Evolutionary conservation across 2,113 vertebrate genomes (phyloP).

Genomic region (Stercorarius parasiticus): DNA sequence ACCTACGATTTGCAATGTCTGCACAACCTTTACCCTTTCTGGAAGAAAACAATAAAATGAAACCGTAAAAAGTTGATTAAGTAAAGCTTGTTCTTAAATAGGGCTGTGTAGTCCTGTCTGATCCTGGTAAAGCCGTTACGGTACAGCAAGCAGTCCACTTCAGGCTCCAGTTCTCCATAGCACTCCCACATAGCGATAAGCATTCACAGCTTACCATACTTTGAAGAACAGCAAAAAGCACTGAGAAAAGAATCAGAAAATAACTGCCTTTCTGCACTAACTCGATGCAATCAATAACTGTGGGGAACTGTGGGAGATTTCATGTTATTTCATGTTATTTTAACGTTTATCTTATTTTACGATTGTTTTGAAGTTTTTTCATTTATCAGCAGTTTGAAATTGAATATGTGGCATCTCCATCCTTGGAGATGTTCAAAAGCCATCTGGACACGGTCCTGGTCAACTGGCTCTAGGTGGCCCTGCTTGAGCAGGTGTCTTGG

Average conservation of each 20-base stretch:
- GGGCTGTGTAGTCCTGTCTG: neutral
- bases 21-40: neutral
- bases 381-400: neutral
- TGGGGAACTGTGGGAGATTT: neutral
- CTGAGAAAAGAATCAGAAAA: neutral
- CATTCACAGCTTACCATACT: neutral
- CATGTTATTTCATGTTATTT: neutral
- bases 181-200: neutral
- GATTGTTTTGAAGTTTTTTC: neutral
- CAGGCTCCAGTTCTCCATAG: neutral
- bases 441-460: neutral
- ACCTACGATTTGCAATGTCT: neutral
- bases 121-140: neutral
- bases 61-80: neutral
- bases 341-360: neutral
- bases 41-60: neutral
- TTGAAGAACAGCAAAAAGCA: neutral
- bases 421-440: neutral
- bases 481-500: neutral
- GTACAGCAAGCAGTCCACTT: neutral
- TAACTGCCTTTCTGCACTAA: neutral
- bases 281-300: neutral
- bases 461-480: neutral
- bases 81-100: neutral
- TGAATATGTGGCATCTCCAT: neutral